phyloP scores from a whole-genome alignment of 2,113 vertebrate species.

The Synodontis membranacea region DNA sequence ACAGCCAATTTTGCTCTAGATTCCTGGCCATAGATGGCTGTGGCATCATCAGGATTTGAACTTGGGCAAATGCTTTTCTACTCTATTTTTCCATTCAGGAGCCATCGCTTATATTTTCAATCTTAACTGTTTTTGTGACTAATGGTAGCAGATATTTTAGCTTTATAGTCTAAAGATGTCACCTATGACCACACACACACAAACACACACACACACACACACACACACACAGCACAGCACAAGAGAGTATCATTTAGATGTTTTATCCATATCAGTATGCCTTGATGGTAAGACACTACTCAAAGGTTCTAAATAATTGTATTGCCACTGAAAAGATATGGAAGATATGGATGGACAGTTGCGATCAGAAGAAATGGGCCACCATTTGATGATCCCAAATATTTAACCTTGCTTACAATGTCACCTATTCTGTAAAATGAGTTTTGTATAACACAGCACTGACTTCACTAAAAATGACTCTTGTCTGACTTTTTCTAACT shows the following conservation, averaged over 20 bases:
- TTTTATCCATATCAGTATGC: neutral
- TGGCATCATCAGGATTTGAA: no score
- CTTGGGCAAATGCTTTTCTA: no score
- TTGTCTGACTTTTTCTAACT: neutral
- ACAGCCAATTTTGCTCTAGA: no score
- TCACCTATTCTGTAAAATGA: conserved; percentile 11
- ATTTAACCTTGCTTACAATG: neutral
- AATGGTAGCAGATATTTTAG: neutral
- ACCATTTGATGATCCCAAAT: neutral
- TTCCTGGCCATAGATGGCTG: no score
- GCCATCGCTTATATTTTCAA: neutral
- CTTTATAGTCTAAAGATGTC: neutral
- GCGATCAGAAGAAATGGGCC: neutral
- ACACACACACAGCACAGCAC: neutral
- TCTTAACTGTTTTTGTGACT: no score
- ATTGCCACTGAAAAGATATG: neutral
- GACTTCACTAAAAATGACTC: conserved; percentile 6
- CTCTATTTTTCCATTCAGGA: no score
- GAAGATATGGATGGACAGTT: neutral
- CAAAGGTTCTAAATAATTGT: neutral
- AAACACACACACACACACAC: neutral
- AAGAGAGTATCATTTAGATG: neutral
- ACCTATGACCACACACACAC: neutral
- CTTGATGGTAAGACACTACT: neutral
- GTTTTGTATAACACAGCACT: neutral